phyloP scores from a whole-genome alignment of 2,888 invertebrate species.

The Catonia carolina region DNA sequence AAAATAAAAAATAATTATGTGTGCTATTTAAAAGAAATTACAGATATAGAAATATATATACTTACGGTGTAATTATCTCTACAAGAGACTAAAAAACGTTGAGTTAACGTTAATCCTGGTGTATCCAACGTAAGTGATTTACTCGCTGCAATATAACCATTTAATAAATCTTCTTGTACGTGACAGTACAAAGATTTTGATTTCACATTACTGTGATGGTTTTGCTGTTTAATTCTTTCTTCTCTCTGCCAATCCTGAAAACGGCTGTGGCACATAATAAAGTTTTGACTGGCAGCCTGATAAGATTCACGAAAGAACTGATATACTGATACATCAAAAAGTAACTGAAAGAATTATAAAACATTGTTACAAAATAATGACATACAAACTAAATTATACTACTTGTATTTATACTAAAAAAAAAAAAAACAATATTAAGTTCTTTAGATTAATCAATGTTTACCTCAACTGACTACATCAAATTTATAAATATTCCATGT shows the following conservation, averaged over 20 bases:
- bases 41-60: too few species aligned
- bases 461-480: too few species aligned
- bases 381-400: conserved; percentile 1
- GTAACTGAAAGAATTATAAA: conserved; percentile 3
- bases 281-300: conserved; percentile 6
- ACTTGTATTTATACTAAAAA: too few species aligned
- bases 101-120: conserved; percentile 13
- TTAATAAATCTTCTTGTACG: conserved; percentile 26
- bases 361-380: neutral
- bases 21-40: too few species aligned
- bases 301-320: conserved; percentile 23
- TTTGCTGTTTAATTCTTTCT: neutral
- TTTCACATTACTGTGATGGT: conserved; percentile 4
- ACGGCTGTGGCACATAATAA: conserved; percentile 17
- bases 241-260: conserved; percentile 15
- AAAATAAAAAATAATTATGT: too few species aligned
- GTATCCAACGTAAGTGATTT: conserved; percentile 26
- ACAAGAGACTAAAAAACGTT: conserved; percentile 29
- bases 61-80: conserved; percentile 29
- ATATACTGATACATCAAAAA: conserved; percentile 22
- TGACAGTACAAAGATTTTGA: conserved; percentile 22
- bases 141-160: conserved; percentile 29
- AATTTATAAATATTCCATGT: too few species aligned
- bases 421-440: too few species aligned
- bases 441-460: too few species aligned